phyloP scores from a whole-genome alignment of 2,797 vertebrate genomes.

The Tragopan temminckii region DNA sequence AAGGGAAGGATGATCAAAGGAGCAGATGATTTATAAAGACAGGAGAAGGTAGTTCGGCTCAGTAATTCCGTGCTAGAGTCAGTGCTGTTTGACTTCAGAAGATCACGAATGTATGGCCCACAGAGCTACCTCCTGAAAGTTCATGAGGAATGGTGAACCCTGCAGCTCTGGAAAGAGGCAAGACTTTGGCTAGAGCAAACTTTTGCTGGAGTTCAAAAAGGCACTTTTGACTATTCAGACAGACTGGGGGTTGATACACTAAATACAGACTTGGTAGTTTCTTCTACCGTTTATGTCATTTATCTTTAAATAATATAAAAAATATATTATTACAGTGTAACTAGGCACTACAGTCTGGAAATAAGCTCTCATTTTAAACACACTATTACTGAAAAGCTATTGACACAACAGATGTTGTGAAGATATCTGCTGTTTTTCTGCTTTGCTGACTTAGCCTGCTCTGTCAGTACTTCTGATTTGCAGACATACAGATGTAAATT shows the following conservation, averaged over 20 bases:
- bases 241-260: background rate
- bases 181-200: background rate
- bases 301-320: slow-evolving; percentile 67
- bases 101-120: background rate
- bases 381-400: slow-evolving; percentile 58
- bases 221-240: background rate
- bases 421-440: slow-evolving; percentile 67
- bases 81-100: background rate
- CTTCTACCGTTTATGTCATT: slow-evolving; percentile 44
- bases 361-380: slow-evolving; percentile 66
- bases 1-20: background rate
- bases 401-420: slow-evolving; percentile 73
- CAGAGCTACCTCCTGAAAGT: background rate
- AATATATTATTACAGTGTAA: slow-evolving; percentile 66
- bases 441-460: slow-evolving; percentile 51
- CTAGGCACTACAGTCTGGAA: slow-evolving; percentile 56
- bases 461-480: slow-evolving; percentile 11
- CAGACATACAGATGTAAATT: slow-evolving; percentile 38
- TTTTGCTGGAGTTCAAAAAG: background rate
- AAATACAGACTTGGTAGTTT: background rate
- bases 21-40: background rate
- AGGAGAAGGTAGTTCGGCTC: background rate
- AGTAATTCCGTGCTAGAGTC: background rate
- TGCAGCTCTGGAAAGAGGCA: background rate
- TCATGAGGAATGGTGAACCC: background rate